phyloP scores from a whole-genome alignment of 2,888 invertebrate species.

The Luperina nickerlii region DNA sequence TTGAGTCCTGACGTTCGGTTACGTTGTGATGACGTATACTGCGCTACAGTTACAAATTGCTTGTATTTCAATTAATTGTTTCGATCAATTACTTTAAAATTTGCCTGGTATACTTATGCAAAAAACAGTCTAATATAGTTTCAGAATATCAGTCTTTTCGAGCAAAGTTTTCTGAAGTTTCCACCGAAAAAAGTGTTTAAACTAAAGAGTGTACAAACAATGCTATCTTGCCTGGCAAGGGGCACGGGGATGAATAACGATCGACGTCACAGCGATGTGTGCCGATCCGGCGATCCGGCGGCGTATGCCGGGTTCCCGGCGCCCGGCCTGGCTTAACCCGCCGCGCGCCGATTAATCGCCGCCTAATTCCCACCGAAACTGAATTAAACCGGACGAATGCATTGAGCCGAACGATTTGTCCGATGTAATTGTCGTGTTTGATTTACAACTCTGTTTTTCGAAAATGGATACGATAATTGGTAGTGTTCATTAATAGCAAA shows the following conservation, averaged over 20 bases:
- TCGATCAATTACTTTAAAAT: neutral
- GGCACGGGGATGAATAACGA: conserved; percentile 88
- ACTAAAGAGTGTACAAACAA: conserved; percentile 81
- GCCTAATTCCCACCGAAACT: conserved; percentile 89
- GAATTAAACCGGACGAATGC: conserved; percentile 89
- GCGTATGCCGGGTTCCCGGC: conserved; percentile 67
- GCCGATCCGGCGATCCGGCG: conserved; percentile 82
- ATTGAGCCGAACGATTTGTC: conserved; percentile 89
- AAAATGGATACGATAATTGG: conserved; percentile 36
- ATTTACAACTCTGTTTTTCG: conserved; percentile 73
- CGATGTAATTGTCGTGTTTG: conserved; percentile 82
- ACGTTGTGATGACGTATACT: conserved; percentile 62
- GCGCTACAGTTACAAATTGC: conserved; percentile 19
- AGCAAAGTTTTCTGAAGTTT: conserved; percentile 37
- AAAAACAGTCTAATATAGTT: neutral
- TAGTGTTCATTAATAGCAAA: conserved; percentile 43
- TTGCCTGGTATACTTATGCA: neutral
- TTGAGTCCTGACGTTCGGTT: conserved; percentile 75
- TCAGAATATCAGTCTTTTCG: neutral
- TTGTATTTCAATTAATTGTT: conserved; percentile 16
- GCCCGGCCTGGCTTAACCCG: conserved; percentile 84
- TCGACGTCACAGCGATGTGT: conserved; percentile 89
- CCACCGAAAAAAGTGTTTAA: conserved; percentile 58
- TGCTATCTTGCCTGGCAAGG: conserved; percentile 82
- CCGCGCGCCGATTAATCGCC: conserved; percentile 87